Evolutionary conservation across 2,113 vertebrate genomes (phyloP), one percentile per base, ranked within the genome.

Genomic region (Poeciliopsis prolifica): DNA sequence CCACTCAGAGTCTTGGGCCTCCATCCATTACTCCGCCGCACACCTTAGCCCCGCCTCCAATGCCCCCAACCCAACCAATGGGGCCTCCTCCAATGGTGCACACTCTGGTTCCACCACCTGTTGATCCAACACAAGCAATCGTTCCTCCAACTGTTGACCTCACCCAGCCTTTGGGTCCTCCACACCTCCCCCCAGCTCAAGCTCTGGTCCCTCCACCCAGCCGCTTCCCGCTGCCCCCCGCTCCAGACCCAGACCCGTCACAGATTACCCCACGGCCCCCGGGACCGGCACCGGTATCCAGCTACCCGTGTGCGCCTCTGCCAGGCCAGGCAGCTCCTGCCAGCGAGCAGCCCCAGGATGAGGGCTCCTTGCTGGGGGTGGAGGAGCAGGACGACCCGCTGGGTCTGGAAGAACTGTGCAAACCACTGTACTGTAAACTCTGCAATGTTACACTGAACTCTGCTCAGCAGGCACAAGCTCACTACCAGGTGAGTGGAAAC

Each of bases 371-470:
- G 0, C 89, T 92, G 68, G 94, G 90, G 51, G 82, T 86, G 44
- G 89, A 88, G 80, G 97, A 98, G 71, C 96, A 95, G 89, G 97
- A 98, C 67, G 94, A 95, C 84, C 79, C 96, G 65, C 90, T 97
- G 92, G 96, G 96, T 72, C 91, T 99, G 93, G 97, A 97, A 89
- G 98, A 98, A 78, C 95, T 99, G 42, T 99, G 98, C 91, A 98
- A 97, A 91, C 98, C 98, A n/a, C 93, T 99, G 62, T 98, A 97
- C 94, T 99, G 98, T 93, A 98, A 97, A 90, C 97, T 99, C 85
- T 99, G 98, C 93, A 98, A 98, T 83, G 97, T 99, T 81, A 98
- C 97, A 65, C 94, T 99, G 87, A 99, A 99, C 91, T 99, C 98
- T 0, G 95, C 97, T 1, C 98, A 99, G 86, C 98, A 99, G 92